A percentile compares a stretch with the other conserved stretches of the same genome.
Conservation (phyloP, 2,113 vertebrate genomes). For the Merops nubicus region DNA sequence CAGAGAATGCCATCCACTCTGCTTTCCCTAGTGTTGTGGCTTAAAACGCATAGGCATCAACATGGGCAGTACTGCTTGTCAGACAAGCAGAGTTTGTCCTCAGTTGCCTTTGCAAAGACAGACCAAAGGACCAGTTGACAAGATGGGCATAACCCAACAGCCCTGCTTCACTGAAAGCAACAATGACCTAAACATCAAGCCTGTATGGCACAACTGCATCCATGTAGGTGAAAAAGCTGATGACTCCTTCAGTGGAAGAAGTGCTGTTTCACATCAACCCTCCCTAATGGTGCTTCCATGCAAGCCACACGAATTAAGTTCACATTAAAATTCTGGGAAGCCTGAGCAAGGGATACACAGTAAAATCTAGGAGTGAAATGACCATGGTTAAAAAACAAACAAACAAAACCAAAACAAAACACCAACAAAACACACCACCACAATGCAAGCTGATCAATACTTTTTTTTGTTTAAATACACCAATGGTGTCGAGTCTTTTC, state of each 20-base stretch:
- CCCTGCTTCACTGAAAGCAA: neutral
- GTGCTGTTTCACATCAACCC: neutral
- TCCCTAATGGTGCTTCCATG: neutral
- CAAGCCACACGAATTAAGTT: neutral
- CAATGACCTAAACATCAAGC: rapidly evolving
- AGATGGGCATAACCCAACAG: neutral
- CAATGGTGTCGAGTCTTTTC: neutral
- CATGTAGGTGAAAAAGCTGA: neutral
- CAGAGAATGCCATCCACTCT: neutral
- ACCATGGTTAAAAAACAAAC: no score
- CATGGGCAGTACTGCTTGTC: rapidly evolving
- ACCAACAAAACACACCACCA: neutral
- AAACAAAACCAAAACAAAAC: neutral
- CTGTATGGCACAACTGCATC: rapidly evolving
- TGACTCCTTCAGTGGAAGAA: neutral
- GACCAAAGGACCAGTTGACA: neutral
- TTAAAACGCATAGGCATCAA: neutral
- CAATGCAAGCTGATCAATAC: neutral
- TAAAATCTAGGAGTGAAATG: neutral
- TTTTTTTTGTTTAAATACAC: neutral
- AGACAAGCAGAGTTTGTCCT: neutral
- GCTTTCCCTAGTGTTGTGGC: neutral
- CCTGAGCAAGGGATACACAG: neutral
- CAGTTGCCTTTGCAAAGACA: neutral
- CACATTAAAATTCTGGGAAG: neutral